phyloP scores from a whole-genome alignment of 2,888 invertebrate species.

The Melieria picta region DNA sequence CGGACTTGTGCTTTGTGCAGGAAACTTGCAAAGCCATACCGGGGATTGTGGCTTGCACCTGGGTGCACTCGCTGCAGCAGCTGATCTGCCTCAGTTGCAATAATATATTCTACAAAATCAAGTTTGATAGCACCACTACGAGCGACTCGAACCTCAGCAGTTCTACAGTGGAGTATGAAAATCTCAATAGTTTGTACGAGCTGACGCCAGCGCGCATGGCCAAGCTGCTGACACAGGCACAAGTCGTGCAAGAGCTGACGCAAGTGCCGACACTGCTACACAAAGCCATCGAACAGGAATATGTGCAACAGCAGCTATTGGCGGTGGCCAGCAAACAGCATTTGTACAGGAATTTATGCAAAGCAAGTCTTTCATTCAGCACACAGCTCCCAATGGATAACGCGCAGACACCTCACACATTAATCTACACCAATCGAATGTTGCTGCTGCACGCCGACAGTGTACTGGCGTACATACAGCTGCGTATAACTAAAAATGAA shows the following conservation, averaged over 20 bases:
- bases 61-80: conserved; percentile 52
- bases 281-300: conserved; percentile 52
- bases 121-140: conserved; percentile 39
- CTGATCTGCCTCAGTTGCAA: conserved; percentile 62
- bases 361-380: conserved; percentile 47
- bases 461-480: conserved; percentile 49
- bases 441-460: conserved; percentile 34
- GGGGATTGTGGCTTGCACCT: conserved; percentile 60
- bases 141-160: neutral
- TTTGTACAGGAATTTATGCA: conserved; percentile 42
- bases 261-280: conserved; percentile 47
- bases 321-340: conserved; percentile 48
- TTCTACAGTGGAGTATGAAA: conserved; percentile 28
- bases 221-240: conserved; percentile 43
- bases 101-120: conserved; percentile 59
- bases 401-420: conserved; percentile 36
- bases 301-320: conserved; percentile 56
- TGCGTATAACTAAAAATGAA: conserved; percentile 44
- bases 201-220: conserved; percentile 47
- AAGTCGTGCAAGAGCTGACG: conserved; percentile 46
- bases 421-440: conserved; percentile 40
- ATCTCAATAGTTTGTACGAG: conserved; percentile 43
- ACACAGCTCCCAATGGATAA: conserved; percentile 46
- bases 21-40: conserved; percentile 50
- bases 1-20: conserved; percentile 50